Evolutionary conservation across 2,113 vertebrate species (phyloP).

Genomic region (Aphyosemion australe): DNA sequence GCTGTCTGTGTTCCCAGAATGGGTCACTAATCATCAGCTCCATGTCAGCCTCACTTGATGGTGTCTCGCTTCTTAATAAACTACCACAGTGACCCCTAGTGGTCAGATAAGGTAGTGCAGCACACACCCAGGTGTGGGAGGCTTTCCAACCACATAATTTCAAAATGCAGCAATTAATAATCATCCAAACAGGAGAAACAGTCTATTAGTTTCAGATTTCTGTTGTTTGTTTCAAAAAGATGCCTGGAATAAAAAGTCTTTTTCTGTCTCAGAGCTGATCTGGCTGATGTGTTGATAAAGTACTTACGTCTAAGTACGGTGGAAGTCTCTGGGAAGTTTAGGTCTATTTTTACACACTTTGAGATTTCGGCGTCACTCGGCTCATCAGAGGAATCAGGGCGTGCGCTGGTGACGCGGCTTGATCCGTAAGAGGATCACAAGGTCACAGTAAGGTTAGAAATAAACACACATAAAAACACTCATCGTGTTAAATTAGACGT

Average conservation of each 20-base stretch:
- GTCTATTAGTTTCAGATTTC: too few relatives aligned
- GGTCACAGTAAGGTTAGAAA: not conserved
- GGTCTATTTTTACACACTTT: conserved; percentile 8
- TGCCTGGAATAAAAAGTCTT: not conserved
- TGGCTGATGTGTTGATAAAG: not conserved
- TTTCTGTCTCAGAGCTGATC: not conserved
- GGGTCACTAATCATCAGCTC: too few relatives aligned
- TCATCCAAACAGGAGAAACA: not conserved
- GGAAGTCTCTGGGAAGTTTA: not conserved
- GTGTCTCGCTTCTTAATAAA: not conserved
- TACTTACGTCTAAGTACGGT: not conserved
- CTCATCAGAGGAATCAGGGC: conserved; percentile 19
- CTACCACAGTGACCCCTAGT: conserved; percentile 47
- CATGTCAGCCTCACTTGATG: too few relatives aligned
- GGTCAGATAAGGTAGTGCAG: conserved; percentile 34
- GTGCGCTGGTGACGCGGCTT: conserved; percentile 5
- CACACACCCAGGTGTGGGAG: not conserved
- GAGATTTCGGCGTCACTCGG: not conserved
- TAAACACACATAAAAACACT: conserved; percentile 15
- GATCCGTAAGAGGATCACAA: conserved; percentile 31
- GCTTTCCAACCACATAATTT: too few relatives aligned
- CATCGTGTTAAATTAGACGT: not conserved
- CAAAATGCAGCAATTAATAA: not conserved
- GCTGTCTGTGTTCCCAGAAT: too few relatives aligned
- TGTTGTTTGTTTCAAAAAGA: too few relatives aligned